Conservation (phyloP, 2,888 invertebrate genomes). For the Eustalomyia histrio region DNA sequence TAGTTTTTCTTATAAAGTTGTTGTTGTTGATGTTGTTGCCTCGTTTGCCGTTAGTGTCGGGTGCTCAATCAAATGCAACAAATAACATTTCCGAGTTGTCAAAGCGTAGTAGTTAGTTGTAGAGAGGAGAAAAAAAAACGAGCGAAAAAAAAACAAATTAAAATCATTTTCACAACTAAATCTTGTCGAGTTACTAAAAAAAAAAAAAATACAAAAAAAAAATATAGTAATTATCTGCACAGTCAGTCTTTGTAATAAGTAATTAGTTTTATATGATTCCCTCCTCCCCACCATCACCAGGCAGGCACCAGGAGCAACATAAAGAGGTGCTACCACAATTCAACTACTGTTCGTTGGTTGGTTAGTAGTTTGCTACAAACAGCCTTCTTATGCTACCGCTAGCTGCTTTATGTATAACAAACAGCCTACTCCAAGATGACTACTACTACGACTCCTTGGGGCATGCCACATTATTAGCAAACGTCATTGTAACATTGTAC, state of each 20-base stretch:
- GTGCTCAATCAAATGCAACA: slow-evolving; percentile 65
- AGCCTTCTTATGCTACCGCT: neutral
- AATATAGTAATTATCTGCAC: slow-evolving; percentile 62
- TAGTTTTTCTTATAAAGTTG: neutral
- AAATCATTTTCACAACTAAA: slow-evolving; percentile 52
- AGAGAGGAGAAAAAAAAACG: slow-evolving; percentile 24
- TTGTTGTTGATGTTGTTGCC: slow-evolving; percentile 23
- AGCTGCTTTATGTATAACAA: neutral
- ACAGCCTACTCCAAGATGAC: slow-evolving; percentile 40
- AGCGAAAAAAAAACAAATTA: slow-evolving; percentile 11
- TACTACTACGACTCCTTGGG: slow-evolving; percentile 47
- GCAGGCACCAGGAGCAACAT: neutral
- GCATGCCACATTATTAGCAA: slow-evolving; percentile 66
- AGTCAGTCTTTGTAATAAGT: slow-evolving; percentile 66
- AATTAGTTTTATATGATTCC: slow-evolving; percentile 66
- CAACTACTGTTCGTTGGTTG: neutral
- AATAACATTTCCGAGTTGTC: slow-evolving; percentile 66
- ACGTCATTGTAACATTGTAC: slow-evolving; percentile 55
- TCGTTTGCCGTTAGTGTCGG: slow-evolving; percentile 59
- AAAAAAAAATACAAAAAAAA: slow-evolving; percentile 31
- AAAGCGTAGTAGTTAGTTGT: slow-evolving; percentile 45
- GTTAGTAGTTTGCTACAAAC: neutral
- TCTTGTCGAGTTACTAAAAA: slow-evolving; percentile 20
- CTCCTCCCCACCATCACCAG: slow-evolving; percentile 6
- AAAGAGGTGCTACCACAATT: neutral